A percentile compares a stretch with the other conserved stretches of the same genome.
Evolutionary conservation across 2,113 vertebrate genomes (phyloP).

Genomic region (Poicephalus gulielmi): DNA sequence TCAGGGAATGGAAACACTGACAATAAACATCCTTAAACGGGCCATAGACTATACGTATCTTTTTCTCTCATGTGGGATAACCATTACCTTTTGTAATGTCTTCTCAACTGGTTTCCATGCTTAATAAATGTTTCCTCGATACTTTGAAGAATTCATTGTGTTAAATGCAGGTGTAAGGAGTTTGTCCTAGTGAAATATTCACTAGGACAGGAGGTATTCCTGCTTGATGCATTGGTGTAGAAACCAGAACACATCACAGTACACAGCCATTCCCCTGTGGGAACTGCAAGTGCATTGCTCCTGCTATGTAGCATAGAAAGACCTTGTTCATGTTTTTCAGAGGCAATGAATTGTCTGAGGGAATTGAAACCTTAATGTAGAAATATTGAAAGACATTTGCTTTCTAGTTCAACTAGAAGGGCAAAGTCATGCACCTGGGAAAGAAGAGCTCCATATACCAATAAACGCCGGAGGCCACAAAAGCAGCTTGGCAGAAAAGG

Average conservation of each 20-base stretch:
- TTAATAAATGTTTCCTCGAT: neutral
- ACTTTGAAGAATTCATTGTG: neutral
- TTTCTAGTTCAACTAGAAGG: neutral
- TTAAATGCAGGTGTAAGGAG: neutral
- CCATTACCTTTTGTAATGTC: too few relatives aligned
- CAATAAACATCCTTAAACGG: neutral
- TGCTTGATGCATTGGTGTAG: neutral
- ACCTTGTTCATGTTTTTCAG: neutral
- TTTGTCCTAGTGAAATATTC: neutral
- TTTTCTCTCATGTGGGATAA: neutral
- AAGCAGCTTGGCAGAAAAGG: neutral
- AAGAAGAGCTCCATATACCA: neutral
- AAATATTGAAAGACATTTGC: neutral
- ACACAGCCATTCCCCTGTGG: accelerated
- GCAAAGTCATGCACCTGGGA: neutral
- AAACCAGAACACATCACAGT: neutral
- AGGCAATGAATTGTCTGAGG: neutral
- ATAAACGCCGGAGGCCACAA: neutral
- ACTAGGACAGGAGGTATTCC: neutral
- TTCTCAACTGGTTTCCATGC: neutral
- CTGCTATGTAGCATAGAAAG: neutral
- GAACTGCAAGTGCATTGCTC: neutral
- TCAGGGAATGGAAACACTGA: neutral
- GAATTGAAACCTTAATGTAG: neutral
- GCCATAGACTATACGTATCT: accelerated